phyloP scores from a whole-genome alignment of 2,888 invertebrate genomes.

The Ceratothoa steindachneri region DNA sequence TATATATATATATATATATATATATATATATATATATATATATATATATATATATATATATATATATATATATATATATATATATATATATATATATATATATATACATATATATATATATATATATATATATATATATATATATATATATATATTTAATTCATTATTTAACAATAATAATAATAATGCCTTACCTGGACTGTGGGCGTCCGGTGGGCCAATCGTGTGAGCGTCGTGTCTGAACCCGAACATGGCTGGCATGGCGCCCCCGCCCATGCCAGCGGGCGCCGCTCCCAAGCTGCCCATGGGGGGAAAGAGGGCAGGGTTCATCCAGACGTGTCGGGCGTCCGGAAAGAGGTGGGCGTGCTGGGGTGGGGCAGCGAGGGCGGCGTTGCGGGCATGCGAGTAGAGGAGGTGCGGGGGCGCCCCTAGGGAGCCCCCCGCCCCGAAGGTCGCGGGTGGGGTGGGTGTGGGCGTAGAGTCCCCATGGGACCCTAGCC shows the following conservation, averaged over 20 bases:
- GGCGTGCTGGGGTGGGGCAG: conserved; percentile 39
- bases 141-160: conserved; percentile 1
- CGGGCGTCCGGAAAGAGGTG: conserved; percentile 38
- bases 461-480: neutral
- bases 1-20: too few relatives aligned
- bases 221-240: conserved; percentile 23
- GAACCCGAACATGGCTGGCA: conserved; percentile 38
- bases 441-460: conserved; percentile 24
- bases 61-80: too few relatives aligned
- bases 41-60: too few relatives aligned
- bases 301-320: conserved; percentile 37
- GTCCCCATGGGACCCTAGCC: conserved; percentile 16
- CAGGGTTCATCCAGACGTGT: conserved; percentile 45
- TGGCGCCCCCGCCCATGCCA: conserved; percentile 24
- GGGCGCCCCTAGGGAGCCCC: conserved; percentile 26
- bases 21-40: too few relatives aligned
- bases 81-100: too few relatives aligned
- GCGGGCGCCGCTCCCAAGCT: conserved; percentile 36
- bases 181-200: conserved; percentile 33
- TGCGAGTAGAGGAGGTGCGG: conserved; percentile 38
- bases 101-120: conserved; percentile 10
- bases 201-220: conserved; percentile 34
- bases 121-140: conserved; percentile 12
- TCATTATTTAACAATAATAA: neutral
- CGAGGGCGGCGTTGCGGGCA: conserved; percentile 33